Base-by-base conservation (phyloP, 2,113 vertebrate genomes). In the Narcine bancroftii region DNA sequence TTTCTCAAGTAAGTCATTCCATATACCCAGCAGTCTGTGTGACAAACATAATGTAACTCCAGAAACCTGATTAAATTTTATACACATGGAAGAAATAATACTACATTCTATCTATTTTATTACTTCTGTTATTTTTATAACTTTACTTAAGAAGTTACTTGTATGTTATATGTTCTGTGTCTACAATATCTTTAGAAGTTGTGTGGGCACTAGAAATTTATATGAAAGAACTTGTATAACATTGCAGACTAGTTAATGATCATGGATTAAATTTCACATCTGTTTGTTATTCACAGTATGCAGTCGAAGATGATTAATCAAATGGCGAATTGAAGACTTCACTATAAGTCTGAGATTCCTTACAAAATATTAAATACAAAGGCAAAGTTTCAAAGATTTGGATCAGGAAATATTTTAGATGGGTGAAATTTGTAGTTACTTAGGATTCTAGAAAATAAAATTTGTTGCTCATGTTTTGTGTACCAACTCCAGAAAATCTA, bases 271-370 rank as follows among this genome's bases (percentile, higher is more conserved):
- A 87, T 11, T 87, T 56, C n/a, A 87, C 83, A 87, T 63, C 56
- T 87, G 83, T 63, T 87, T 87, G 56, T n/a, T 87, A 87, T 87
- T 63, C 83, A 60, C 15, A 36, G n/a, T 36, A 63, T 63, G n/a
- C 53, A 19, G 83, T 19, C 81, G 5, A 60, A 60, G 15, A 56
- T 56, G 81, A 56, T 33, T 56, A 85, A 85, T 85, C n/a, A 87
- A 87, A 87, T 63, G 11, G 19, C 50, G 0, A 87, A 60, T 0
- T 87, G 13, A 87, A 87, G 60, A 79, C n/a, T 87, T 87, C 39
- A 63, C 17, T 29, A 29, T 63, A 60, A 60, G 33, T 5, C n/a
- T 36, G 19, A 63, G 21, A 36, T 1, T 19, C 33, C n/a, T 87
- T 36, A 36, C 36, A 36, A 83, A 47, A n/a, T 45, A 56, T 29